Base-by-base conservation (phyloP, 2,888 invertebrate genomes). In the Onchidella celtica region DNA sequence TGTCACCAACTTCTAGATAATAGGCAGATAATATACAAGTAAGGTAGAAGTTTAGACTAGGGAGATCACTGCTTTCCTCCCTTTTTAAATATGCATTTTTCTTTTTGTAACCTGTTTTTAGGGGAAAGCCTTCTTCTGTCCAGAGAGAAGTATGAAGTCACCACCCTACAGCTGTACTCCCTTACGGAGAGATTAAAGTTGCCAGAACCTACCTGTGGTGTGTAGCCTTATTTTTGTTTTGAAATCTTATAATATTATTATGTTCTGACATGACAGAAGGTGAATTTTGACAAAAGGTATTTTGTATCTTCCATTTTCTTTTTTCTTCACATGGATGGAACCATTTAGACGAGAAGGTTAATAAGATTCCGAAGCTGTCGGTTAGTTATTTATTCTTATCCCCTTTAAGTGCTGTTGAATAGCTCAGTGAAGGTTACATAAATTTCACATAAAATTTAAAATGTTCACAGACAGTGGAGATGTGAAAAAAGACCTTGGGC, bases 111-210 rank as follows among this genome's bases (percentile, higher is more conserved):
- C 11, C n/a, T n/a, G n/a, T n/a, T 36, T 17, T 70, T 84, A 93
- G 97, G 96, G 17, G 96, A 97, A 91, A 94, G 94, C 57, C 95
- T 96, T 78, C 93, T 97, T 82, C 94, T 95, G 63, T 85, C 87
- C 1, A 87, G 87, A 34, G 90, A 92, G 63, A 88, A 90, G 70
- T 94, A 96, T 90, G 95, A 95, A 83, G 96, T 98, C 86, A 96
- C 96, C 82, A 96, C 97, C 9, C 93, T 98, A 73, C 95, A 98
- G 96, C 94, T 98, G 36, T 96, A 96, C 93, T 96, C 98, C n/a
- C 96, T 99, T 81, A 97, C 97, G 91, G 96, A 97, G 92, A 95
- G 98, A 85, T 94, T 98, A 73, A 96, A 96, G 92, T 95, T 97
- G 88, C 97, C 97, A 0, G 97, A 97, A 91, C 97, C 98, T 0